Base-by-base conservation (phyloP, 1,140 invertebrate genomes). In the Formica exsecta region DNA sequence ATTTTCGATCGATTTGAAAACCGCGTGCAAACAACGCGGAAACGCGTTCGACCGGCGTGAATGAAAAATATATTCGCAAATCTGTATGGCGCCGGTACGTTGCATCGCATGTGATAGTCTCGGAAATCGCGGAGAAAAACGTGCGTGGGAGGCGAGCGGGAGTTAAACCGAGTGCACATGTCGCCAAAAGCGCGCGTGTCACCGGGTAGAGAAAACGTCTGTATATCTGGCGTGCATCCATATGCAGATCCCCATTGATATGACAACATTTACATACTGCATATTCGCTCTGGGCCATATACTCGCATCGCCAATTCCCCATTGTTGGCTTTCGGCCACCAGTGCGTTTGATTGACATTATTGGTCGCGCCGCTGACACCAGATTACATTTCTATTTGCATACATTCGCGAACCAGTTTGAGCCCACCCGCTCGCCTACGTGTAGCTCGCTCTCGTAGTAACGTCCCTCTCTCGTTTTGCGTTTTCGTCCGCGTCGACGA, bases 311-410 rank as follows among this genome's bases (percentile, higher is more conserved):
- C 93, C 94, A 92, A 95, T 95, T 95, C 92, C 92, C 94, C 85
- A 94, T 94, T 95, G 94, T 95, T 95, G 93, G 94, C 92, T 94
- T 94, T 94, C 93, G 92, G 92, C 94, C 92, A 94, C 93, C 93
- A 93, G 92, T 94, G 93, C 92, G 94, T 94, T 95, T 95, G 95
- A 95, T 95, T 95, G 95, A 95, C 95, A 95, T 95, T 95, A 95
- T 95, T 95, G 95, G 94, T 94, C 93, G 92, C 91, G 92, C 93
- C 92, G 94, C 93, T 95, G 95, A 95, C 94, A 95, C 94, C 94
- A 95, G 95, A 95, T 95, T 95, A 95, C 94, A 95, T 95, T 95
- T 95, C 94, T 95, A 95, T 95, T 95, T 95, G 94, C 95, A 95
- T 95, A 95, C 92, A 94, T 94, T 94, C 94, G 92, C 94, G 92